Base-by-base conservation (phyloP, 2,113 vertebrate genomes). In the Drymodes brunneopygia region DNA sequence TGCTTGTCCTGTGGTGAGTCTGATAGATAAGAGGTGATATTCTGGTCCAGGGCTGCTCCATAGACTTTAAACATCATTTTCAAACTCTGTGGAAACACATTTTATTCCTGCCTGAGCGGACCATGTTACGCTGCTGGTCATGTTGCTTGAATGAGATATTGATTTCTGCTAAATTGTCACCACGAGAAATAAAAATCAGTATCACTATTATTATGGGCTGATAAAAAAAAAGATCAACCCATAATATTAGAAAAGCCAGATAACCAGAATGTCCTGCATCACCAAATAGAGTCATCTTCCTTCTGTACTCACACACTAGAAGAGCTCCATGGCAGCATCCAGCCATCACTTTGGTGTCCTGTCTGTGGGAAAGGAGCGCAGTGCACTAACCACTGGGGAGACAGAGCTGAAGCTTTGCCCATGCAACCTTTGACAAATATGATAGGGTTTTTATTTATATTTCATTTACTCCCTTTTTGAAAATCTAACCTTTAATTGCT, bases 401-500 rank as follows among this genome's bases (percentile, higher is more conserved):
- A 47, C 10, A 58, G 25, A 81, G 54, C 6, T 15, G 53, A 79
- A 77, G 11, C 4, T 79, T 82, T 56, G 36, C 7, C 24, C 9
- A 10, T 17, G 24, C 38, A 73, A 47, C 5, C 8, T 54, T 33
- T 70, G 36, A 53, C 16, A 70, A 73, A 73, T 79, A 38, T 33
- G 13, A 35, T 11, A 24, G 1, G 0, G 0, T 0, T 12, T 62
- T 79, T 24, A 42, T 45, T 54, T 53, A 5, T 50, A 28, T 75
- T 69, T 73, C 0, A 51, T 70, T 74, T 79, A 25, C 13, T 44
- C 18, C 2, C 6, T 29, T 61, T 57, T 11, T 4, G 3, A 40
- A 88, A 86, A 38, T n/a, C 19, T 48, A 54, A 53, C 6, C 7
- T 45, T 53, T 86, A 36, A 29, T 74, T 86, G 29, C n/a, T 60